Percentiles rank a stretch among this genome's conserved stretches.
These are phyloP conservation scores for Brachypalpus laphriformis DNA, from an alignment of 2,888 invertebrate genomes.

Conservation along the genomic window DNA sequence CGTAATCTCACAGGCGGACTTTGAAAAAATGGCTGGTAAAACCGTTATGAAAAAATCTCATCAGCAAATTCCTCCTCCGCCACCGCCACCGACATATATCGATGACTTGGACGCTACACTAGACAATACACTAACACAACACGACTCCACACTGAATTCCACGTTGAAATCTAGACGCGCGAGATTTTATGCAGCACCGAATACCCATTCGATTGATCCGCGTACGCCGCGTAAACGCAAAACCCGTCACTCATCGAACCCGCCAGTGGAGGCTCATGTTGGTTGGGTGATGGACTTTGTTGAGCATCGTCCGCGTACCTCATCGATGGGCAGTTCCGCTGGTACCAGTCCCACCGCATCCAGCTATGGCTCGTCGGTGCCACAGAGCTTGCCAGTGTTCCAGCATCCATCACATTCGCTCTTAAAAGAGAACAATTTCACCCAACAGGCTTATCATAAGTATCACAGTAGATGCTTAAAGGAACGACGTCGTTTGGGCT, in stretches of 20 bases:
- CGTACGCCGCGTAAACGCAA: conserved; percentile 92
- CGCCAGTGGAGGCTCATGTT: conserved; percentile 96
- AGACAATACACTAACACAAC: conserved; percentile 66
- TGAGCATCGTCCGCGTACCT: conserved; percentile 91
- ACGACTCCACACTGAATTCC: conserved; percentile 77
- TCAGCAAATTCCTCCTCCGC: conserved; percentile 92
- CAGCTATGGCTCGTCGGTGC: conserved; percentile 90
- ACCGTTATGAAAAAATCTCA: conserved; percentile 86
- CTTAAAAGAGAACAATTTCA: conserved; percentile 97
- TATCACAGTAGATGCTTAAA: conserved; percentile 94
- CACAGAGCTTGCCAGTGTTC: conserved; percentile 93
- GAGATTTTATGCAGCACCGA: conserved; percentile 97
- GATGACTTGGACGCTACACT: conserved; percentile 78
- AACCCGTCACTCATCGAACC: conserved; percentile 95
- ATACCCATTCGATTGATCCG: conserved; percentile 87
- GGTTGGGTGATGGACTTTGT: conserved; percentile 98
- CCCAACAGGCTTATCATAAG: conserved; percentile 98
- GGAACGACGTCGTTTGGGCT: conserved; percentile 96
- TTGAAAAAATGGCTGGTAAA: conserved; percentile 90
- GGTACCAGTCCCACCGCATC: conserved; percentile 90
- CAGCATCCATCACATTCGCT: conserved; percentile 98
- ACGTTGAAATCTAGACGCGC: conserved; percentile 84
- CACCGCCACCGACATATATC: conserved; percentile 89
- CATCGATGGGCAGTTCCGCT: conserved; percentile 91
- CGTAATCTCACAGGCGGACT: conserved; percentile 93